Evolutionary conservation across 2,888 invertebrate genomes (phyloP).

Genomic region (Caenorhabditis doughertyi): DNA sequence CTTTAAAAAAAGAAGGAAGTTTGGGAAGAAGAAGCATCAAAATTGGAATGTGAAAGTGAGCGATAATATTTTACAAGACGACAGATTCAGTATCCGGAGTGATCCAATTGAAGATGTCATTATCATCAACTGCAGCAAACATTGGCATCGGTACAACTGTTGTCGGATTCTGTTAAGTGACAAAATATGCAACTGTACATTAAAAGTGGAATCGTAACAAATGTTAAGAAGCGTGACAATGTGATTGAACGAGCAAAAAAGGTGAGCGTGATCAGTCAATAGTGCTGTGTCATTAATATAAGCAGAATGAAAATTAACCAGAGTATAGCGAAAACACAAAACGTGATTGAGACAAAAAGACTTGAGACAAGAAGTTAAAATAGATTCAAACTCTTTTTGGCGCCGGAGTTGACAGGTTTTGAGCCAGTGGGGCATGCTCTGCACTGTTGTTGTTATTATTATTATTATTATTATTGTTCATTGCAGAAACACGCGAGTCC

Average conservation of each 20-base stretch:
- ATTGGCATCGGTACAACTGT: slow-evolving; percentile 25
- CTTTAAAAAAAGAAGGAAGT: neutral
- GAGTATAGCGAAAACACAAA: slow-evolving; percentile 26
- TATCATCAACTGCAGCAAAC: slow-evolving; percentile 28
- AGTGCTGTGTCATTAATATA: slow-evolving; percentile 6
- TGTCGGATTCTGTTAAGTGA: slow-evolving; percentile 39
- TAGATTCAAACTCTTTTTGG: slow-evolving; percentile 61
- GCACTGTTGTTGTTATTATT: slow-evolving; percentile 25
- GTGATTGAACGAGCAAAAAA: slow-evolving; percentile 1
- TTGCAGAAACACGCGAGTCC: slow-evolving; percentile 55
- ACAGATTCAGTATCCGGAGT: slow-evolving; percentile 65
- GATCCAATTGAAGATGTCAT: slow-evolving; percentile 61
- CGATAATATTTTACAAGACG: slow-evolving; percentile 36
- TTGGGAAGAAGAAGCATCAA: slow-evolving; percentile 4
- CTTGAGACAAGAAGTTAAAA: slow-evolving; percentile 24
- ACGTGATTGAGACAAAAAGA: slow-evolving; percentile 26
- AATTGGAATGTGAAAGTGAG: neutral
- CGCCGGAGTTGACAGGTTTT: slow-evolving; percentile 21
- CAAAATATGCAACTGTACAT: slow-evolving; percentile 17
- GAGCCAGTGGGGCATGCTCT: slow-evolving; percentile 21
- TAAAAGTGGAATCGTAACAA: neutral
- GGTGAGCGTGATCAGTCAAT: no score
- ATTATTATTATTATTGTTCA: slow-evolving; percentile 5
- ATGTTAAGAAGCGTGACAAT: slow-evolving; percentile 14
- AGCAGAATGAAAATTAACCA: slow-evolving; percentile 31